Percentiles rank a stretch among this genome's conserved stretches.
phyloP scores from a whole-genome alignment of 2,888 invertebrate genomes.

The Tipula helvola region DNA sequence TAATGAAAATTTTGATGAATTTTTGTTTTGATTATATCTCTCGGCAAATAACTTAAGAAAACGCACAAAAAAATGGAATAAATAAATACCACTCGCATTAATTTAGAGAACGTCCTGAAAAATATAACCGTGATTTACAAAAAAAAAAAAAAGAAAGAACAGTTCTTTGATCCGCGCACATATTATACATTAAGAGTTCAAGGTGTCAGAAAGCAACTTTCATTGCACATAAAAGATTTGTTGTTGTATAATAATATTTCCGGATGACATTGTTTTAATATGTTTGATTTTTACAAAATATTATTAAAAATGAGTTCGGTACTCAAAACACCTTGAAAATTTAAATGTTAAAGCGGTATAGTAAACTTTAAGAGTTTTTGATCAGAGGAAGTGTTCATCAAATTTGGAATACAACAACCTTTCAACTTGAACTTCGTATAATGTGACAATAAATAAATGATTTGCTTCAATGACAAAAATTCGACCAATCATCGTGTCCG shows the following conservation, averaged over 20 bases:
- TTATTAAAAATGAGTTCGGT: not conserved
- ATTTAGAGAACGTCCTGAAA: not conserved
- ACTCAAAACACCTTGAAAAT: not conserved
- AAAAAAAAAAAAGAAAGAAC: no score
- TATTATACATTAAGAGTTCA: not conserved
- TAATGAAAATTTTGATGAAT: not conserved
- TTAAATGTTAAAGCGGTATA: not conserved
- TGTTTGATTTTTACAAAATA: not conserved
- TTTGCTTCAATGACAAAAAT: no score
- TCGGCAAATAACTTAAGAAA: not conserved
- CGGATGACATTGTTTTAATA: not conserved
- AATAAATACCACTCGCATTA: not conserved
- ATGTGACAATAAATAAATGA: no score
- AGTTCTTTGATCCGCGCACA: not conserved
- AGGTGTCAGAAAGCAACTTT: not conserved
- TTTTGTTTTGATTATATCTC: not conserved
- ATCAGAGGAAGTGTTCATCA: not conserved
- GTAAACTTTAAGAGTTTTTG: not conserved
- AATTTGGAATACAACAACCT: no score
- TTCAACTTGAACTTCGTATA: no score
- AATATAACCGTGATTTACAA: no score
- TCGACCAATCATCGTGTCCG: no score
- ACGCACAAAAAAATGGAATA: not conserved
- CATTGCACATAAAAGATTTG: not conserved
- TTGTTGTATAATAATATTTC: not conserved